phyloP scores from a whole-genome alignment of 2,888 invertebrate genomes.

The Cerastis rubricosa region DNA sequence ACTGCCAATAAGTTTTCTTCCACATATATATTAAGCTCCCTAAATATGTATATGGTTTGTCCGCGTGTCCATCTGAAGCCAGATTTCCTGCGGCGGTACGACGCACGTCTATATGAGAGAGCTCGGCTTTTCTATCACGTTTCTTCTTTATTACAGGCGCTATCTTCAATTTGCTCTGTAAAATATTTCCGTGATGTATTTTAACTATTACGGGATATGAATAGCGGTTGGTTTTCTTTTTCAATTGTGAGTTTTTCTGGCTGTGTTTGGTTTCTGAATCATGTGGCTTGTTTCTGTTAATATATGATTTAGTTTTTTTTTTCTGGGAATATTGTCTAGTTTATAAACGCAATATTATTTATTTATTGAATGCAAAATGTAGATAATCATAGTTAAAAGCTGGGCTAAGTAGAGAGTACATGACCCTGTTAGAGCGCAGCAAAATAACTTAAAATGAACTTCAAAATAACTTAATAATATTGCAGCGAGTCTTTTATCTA shows the following conservation, averaged over 20 bases:
- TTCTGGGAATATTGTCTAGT: not conserved
- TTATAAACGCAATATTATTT: not conserved
- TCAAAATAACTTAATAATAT: too few species aligned
- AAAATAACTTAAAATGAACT: too few species aligned
- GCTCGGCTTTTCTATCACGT: constrained; percentile 59
- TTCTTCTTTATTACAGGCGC: constrained; percentile 53
- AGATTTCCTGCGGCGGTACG: constrained; percentile 33
- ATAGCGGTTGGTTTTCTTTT: constrained; percentile 27
- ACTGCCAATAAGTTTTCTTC: not conserved
- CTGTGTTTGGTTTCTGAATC: not conserved
- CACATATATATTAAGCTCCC: not conserved
- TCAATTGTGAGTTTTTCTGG: constrained; percentile 14
- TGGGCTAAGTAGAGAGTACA: too few species aligned
- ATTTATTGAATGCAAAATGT: too few species aligned
- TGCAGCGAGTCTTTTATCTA: too few species aligned
- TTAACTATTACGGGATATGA: constrained; percentile 44
- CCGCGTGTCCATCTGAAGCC: constrained; percentile 16
- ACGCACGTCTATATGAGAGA: constrained; percentile 25
- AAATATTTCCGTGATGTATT: constrained; percentile 59
- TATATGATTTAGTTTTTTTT: not conserved
- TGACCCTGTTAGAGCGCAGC: too few species aligned
- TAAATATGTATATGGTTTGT: not conserved
- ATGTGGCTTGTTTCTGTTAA: not conserved
- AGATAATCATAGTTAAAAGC: too few species aligned
- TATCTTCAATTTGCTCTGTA: constrained; percentile 63